Evolutionary conservation across 1,140 invertebrate genomes (phyloP), one percentile per base, ranked within the genome.

Genomic region (Drosophila dunni): DNA sequence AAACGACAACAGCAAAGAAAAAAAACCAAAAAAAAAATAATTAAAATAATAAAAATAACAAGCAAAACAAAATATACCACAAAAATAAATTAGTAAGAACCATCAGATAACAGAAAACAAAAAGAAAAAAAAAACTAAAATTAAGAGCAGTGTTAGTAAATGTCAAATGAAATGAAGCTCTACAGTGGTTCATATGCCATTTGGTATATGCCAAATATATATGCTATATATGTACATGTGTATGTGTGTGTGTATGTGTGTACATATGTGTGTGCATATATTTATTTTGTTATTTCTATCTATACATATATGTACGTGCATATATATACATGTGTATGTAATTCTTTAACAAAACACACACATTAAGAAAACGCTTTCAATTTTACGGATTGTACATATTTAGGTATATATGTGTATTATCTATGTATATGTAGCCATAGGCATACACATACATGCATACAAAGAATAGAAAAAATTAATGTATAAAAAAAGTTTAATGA

Each of bases 311-410:
- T 58, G 9, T 44, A 15, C 29, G 29, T 45, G 10, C 13, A 34
- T 15, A 11, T 24, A 11, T 57, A 8, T 57, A 36, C 40, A 38
- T 11, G 7, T 38, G 15, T 15, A 38, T 48, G 17, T 10, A 48
- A 17, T 48, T n/a, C 40, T 42, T 8, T 53, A 36, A 44, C 50
- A 42, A 33, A 36, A 17, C 11, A 57, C 20, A 38, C 33, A 48
- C 42, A 15, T 24, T 13, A 53, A 53, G 29, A 15, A 63, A n/a
- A 34, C 44, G 11, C 50, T 38, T 29, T n/a, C n/a, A 29, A 61
- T 60, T 24, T 34, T 57, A 24, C 48, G 44, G 48, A 44, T 54
- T 53, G 65, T 75, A 75, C 62, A 70, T 72, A 65, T 38, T 58
- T 42, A 44, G 40, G 50, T 51, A 75, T 69, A 24, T 56, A 57